phyloP scores from a whole-genome alignment of 2,113 vertebrate genomes.

The Protobothrops flavoviridis region DNA sequence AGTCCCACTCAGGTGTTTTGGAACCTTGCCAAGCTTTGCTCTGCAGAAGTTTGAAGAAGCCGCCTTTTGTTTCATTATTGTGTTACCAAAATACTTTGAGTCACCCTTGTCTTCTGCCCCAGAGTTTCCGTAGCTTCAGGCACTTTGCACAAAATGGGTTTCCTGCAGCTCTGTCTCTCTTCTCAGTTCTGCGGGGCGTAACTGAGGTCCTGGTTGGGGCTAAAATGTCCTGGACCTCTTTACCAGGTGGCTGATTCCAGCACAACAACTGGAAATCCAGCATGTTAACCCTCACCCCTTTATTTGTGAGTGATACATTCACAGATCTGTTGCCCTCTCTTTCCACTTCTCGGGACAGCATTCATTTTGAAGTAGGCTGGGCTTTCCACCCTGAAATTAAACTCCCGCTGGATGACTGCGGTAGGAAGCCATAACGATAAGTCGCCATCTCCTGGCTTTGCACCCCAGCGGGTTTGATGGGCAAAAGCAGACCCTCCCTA shows the following conservation, averaged over 20 bases:
- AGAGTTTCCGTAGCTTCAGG: neutral
- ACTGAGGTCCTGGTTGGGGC: neutral
- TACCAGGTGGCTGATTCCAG: neutral
- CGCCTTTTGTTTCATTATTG: neutral
- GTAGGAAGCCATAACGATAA: neutral
- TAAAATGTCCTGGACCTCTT: neutral
- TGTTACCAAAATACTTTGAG: neutral
- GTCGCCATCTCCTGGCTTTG: neutral
- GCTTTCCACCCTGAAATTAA: neutral
- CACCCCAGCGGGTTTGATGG: neutral
- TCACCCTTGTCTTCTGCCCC: neutral
- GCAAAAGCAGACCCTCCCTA: neutral
- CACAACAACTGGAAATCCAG: neutral
- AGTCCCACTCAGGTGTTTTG: neutral
- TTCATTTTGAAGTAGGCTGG: neutral
- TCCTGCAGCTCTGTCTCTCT: neutral
- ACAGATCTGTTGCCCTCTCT: neutral
- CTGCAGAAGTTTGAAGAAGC: neutral
- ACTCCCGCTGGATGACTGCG: neutral
- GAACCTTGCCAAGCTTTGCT: neutral
- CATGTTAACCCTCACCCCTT: neutral
- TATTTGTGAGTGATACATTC: neutral
- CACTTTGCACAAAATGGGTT: neutral
- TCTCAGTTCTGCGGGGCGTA: neutral
- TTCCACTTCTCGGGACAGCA: neutral